A percentile compares a stretch with the other conserved stretches of the same genome.
phyloP scores from a whole-genome alignment of 23 tunicate genomes.

The Pegea sp. region DNA sequence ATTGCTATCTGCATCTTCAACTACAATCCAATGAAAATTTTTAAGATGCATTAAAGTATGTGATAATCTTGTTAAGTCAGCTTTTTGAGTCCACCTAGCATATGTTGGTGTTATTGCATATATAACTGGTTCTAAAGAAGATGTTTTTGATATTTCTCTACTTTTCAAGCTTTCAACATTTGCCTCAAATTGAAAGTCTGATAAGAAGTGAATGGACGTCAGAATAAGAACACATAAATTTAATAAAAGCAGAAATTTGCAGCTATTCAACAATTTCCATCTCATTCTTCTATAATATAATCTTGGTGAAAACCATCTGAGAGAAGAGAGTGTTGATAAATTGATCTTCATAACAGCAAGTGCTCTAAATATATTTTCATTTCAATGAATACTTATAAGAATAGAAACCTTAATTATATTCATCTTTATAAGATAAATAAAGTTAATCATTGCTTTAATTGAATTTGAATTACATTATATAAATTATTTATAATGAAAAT shows the following conservation, averaged over 20 bases:
- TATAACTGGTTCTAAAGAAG: conserved; percentile 12
- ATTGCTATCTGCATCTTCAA: conserved; percentile 67
- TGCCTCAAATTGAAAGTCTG: not conserved
- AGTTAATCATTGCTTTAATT: too few relatives aligned
- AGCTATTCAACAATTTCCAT: not conserved
- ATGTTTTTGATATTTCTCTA: not conserved
- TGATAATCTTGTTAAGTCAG: conserved; percentile 64
- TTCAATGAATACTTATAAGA: too few relatives aligned
- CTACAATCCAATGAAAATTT: conserved; percentile 83
- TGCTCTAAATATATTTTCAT: too few relatives aligned
- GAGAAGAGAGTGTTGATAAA: too few relatives aligned
- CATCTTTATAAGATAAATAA: too few relatives aligned
- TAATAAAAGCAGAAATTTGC: not conserved
- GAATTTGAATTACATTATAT: too few relatives aligned
- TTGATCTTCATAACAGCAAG: too few relatives aligned
- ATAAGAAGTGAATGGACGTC: not conserved
- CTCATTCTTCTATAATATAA: not conserved
- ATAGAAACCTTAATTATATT: too few relatives aligned
- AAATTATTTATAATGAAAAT: too few relatives aligned
- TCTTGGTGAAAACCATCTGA: too few relatives aligned
- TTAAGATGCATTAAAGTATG: conserved; percentile 81
- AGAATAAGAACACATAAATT: not conserved
- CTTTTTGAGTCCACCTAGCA: conserved; percentile 90
- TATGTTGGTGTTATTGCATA: conserved; percentile 89
- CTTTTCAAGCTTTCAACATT: too few relatives aligned